Evolutionary conservation across 2,113 vertebrate genomes (phyloP), one percentile per base, ranked within the genome.

Genomic region (Pollachius pollachius): DNA sequence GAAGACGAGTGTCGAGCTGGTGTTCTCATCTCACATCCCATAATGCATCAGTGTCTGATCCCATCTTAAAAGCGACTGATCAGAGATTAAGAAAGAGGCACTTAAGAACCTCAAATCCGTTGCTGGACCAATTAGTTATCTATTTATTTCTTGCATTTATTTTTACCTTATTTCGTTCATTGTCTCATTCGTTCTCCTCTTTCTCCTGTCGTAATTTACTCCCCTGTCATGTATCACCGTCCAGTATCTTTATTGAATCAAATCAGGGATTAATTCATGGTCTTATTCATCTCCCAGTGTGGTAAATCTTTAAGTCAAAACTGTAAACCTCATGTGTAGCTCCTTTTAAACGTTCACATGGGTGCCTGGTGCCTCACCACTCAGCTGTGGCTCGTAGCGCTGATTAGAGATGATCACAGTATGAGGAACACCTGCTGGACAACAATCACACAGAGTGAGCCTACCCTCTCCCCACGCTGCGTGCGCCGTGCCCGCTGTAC

Each of bases 51-150:
- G 72, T 67, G 79, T 90, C 86, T 88, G 85, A 90, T 86, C 84
- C 82, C 76, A 74, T 89, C 81, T 87, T 90, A 85, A 81, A 88
- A 87, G 83, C 71, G 78, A 79, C 77, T 82, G 81, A 87, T 88
- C 84, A 87, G 73, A 68, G 77, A 71, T 48, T 48, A 48, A 69
- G 79, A 84, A 81, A 87, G 78, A 87, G 81, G 65, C 76, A 82
- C 79, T 88, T 88, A 85, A 85, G 82, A 82, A 87, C 78, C 78
- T 74, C 81, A 71, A 85, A 82, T 82, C 78, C 71, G 76, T 72
- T 78, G 56, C 62, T 69, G 75, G 77, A 86, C 83, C 84, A 82
- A 83, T 84, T 5, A 79, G 81, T 27, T 82, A 82, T 71, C 86
- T 87, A 79, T 78, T 48, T 74, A 65, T 52, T 72, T 72, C 62